Base-by-base conservation (phyloP, 2,113 vertebrate species). In the Seriola aureovittata region DNA sequence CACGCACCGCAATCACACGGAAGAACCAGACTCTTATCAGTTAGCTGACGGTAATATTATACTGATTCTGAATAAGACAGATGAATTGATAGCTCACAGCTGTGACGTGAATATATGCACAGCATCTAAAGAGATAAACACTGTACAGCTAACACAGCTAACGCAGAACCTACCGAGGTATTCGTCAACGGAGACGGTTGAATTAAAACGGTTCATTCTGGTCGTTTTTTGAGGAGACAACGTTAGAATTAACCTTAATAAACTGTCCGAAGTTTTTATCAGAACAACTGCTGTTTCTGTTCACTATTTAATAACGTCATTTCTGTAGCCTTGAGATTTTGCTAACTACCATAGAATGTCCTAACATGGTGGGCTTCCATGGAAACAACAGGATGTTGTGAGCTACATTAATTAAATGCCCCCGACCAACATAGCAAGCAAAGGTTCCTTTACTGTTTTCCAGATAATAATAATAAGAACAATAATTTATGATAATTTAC, bases 151-250 rank as follows among this genome's bases (percentile, higher is more conserved):
- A 82, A 57, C 10, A 17, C 12, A 25, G 66, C 81, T 82, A 82
- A 57, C 36, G 62, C 38, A 8, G 1, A 25, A 73, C 89, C 8
- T 90, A 94, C 93, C 92, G 21, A 94, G 93, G 62, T 94, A 94
- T 29, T 92, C 85, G 9, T 93, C 88, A 1, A 78, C 89, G 5
- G 92, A 77, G 4, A 89, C 71, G 17, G 79, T 23, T 65, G 80
- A 60, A n/a, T 75, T 88, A 17, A 94, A 90, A 1, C 92, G 92
- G 80, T 60, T 92, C 90, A 92, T 93, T 62, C 23, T 88, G 40
- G 5, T 69, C n/a, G 42, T 81, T 23, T 72, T 34, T 19, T 8
- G 42, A 1, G 2, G 4, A 46, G 34, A 40, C 40, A 16, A 16
- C 38, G 46, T 46, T 34, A n/a, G 57, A 4, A 42, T 40, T 0